These are phyloP conservation scores for Rhingia campestris DNA, from an alignment of 2,888 invertebrate species.

Conservation along the genomic window DNA sequence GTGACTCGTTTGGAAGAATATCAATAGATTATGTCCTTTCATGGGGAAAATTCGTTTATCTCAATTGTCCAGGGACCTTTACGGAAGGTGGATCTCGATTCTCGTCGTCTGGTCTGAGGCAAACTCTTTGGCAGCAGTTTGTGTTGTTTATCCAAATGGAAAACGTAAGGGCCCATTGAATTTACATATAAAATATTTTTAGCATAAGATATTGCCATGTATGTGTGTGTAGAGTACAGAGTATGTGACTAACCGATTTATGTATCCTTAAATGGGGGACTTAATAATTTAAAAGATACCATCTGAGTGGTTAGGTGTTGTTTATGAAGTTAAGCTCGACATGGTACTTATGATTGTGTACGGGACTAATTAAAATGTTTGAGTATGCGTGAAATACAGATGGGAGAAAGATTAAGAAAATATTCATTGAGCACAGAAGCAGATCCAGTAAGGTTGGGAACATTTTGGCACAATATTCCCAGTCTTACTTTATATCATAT, in stretches of 20 bases:
- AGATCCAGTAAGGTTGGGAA: too few relatives aligned
- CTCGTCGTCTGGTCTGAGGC: neutral
- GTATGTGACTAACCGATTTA: constrained; percentile 60
- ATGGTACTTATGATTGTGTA: neutral
- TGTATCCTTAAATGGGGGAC: constrained; percentile 59
- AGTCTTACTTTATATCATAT: too few relatives aligned
- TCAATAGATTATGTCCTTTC: constrained; percentile 73
- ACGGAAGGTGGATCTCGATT: too few relatives aligned
- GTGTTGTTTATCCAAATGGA: constrained; percentile 60
- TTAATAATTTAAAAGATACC: constrained; percentile 51
- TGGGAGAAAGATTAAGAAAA: too few relatives aligned
- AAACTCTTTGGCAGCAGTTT: constrained; percentile 51
- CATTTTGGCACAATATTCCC: too few relatives aligned
- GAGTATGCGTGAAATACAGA: too few relatives aligned
- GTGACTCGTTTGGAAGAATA: constrained; percentile 71
- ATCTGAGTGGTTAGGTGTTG: too few relatives aligned
- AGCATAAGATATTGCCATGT: constrained; percentile 45
- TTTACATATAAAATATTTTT: constrained; percentile 67
- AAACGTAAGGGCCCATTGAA: constrained; percentile 66
- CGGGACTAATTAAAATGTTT: neutral
- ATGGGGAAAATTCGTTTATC: constrained; percentile 74
- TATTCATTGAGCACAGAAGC: too few relatives aligned
- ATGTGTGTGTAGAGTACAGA: neutral
- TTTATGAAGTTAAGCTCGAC: neutral
- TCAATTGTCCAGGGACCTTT: constrained; percentile 68